Percentiles rank a stretch among this genome's conserved stretches.
Conservation (phyloP, 2,797 vertebrate species). For the Carduelis carduelis region DNA sequence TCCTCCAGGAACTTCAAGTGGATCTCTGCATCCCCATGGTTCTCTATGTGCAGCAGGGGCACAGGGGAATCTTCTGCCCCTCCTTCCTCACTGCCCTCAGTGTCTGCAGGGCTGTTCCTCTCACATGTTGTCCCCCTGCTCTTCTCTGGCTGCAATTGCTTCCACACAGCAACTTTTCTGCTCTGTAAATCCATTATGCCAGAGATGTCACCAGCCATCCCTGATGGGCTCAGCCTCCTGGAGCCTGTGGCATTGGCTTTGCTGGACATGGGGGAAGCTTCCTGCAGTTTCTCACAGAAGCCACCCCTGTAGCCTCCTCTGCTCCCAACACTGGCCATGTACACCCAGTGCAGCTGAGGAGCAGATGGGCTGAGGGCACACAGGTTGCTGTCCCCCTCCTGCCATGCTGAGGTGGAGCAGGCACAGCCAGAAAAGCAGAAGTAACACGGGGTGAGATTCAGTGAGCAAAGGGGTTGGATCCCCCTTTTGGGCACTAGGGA, state of each 20-base stretch:
- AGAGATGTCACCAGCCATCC: background rate
- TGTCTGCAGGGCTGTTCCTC: background rate
- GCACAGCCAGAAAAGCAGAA: background rate
- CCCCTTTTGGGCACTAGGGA: background rate
- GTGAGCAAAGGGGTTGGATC: background rate
- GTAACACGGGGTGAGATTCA: background rate
- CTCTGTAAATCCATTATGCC: background rate
- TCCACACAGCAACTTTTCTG: background rate
- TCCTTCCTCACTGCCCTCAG: background rate
- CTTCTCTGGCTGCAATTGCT: background rate
- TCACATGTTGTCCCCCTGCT: background rate
- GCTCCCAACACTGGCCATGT: background rate
- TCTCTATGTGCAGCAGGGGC: background rate
- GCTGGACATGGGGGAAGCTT: background rate
- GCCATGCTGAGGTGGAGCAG: background rate
- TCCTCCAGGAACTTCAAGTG: background rate
- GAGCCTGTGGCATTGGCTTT: fast-evolving
- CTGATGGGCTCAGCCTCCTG: background rate
- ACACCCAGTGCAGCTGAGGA: background rate
- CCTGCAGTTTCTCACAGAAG: background rate
- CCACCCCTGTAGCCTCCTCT: background rate
- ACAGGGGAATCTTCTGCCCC: background rate
- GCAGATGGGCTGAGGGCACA: background rate
- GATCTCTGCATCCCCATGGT: background rate
- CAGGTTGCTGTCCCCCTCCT: background rate